Percentiles rank a stretch among this genome's conserved stretches.
Conservation (phyloP, 2,888 invertebrate genomes). For the Leucoptera coffeella region DNA sequence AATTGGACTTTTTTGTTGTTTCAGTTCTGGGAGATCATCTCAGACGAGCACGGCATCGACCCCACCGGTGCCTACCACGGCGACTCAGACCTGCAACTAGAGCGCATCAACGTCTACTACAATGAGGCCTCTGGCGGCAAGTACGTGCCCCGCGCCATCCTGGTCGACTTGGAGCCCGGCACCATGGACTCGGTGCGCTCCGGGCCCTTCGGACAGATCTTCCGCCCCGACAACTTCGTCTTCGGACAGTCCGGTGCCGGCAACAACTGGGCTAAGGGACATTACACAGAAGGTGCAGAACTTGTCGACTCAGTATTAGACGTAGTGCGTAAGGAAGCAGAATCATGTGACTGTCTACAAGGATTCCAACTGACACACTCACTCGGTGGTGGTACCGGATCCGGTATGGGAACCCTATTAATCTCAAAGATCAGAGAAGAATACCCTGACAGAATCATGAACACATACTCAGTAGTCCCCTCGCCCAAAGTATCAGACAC, state of each 20-base stretch:
- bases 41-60: constrained; percentile 92
- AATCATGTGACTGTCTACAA: constrained; percentile 87
- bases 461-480: constrained; percentile 90
- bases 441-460: constrained; percentile 92
- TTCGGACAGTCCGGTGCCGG: constrained; percentile 59
- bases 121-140: constrained; percentile 75
- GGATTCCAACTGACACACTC: constrained; percentile 87
- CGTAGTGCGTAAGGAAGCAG: constrained; percentile 80
- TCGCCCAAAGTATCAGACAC: constrained; percentile 86
- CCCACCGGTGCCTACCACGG: constrained; percentile 87
- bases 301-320: constrained; percentile 71
- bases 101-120: constrained; percentile 93
- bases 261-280: constrained; percentile 61
- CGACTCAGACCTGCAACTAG: constrained; percentile 86
- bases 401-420: constrained; percentile 62
- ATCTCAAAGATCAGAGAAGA: constrained; percentile 88
- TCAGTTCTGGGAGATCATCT: constrained; percentile 85
- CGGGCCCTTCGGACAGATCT: constrained; percentile 66
- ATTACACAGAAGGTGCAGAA: constrained; percentile 64
- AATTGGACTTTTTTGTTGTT: constrained; percentile 11
- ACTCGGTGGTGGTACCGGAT: constrained; percentile 47
- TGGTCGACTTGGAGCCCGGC: constrained; percentile 38
- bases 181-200: constrained; percentile 64
- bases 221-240: constrained; percentile 71
- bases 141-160: constrained; percentile 38